These are phyloP conservation scores for Austrolebias charrua DNA, from an alignment of 2,797 vertebrate species.

Conservation along the genomic window DNA sequence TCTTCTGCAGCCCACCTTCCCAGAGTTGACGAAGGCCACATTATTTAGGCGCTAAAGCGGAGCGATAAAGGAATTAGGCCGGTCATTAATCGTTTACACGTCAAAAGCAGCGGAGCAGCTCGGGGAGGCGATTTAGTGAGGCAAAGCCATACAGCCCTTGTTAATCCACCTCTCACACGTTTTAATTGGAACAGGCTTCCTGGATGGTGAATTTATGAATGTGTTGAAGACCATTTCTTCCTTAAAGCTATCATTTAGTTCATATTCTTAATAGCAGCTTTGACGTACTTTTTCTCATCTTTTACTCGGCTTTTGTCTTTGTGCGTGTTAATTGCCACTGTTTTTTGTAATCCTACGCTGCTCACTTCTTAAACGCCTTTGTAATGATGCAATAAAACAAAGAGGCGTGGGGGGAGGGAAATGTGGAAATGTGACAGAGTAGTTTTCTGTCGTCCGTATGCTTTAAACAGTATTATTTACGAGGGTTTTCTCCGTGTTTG, in stretches of 20 bases:
- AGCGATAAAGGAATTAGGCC: conserved; percentile 83
- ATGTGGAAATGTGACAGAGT: conserved; percentile 23
- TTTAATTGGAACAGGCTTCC: conserved; percentile 83
- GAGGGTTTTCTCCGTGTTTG: conserved; percentile 57
- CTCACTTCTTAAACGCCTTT: conserved; percentile 34
- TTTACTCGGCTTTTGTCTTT: conserved; percentile 65
- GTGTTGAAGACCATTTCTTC: conserved; percentile 79
- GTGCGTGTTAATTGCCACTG: conserved; percentile 56
- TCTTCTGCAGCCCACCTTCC: conserved; percentile 75
- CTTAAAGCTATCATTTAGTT: conserved; percentile 79
- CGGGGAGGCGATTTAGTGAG: conserved; percentile 79
- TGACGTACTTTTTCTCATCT: conserved; percentile 67
- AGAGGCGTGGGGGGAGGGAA: neutral
- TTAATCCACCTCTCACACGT: conserved; percentile 83
- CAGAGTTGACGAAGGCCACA: conserved; percentile 81
- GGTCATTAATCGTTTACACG: conserved; percentile 84
- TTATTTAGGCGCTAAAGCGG: conserved; percentile 82
- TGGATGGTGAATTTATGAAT: conserved; percentile 82
- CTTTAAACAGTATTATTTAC: conserved; percentile 28
- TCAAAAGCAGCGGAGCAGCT: conserved; percentile 81
- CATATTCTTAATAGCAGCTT: conserved; percentile 75
- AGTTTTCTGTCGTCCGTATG: conserved; percentile 12
- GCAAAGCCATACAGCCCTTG: conserved; percentile 80
- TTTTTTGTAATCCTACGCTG: conserved; percentile 39
- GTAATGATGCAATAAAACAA: conserved; percentile 41